A percentile compares a stretch with the other conserved stretches of the same genome.
phyloP scores from a whole-genome alignment of 2,797 vertebrate species.

The Pteronotus mesoamericanus region DNA sequence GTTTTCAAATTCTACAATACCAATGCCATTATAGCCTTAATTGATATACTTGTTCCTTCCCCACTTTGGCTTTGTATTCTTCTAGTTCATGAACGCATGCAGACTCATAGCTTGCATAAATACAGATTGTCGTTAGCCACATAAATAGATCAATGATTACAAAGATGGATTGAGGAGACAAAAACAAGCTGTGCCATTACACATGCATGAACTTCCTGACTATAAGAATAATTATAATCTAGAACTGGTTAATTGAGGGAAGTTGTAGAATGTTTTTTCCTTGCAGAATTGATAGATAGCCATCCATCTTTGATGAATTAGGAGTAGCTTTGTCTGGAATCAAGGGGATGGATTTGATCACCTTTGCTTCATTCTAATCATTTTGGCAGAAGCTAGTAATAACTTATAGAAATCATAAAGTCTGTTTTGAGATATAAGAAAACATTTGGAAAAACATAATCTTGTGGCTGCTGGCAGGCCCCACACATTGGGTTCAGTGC shows the following conservation, averaged over 20 bases:
- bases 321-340: constrained; percentile 10
- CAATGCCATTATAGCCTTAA: constrained; percentile 21
- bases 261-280: constrained; percentile 49
- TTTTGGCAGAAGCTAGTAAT: neutral
- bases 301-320: constrained; percentile 56
- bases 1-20: neutral
- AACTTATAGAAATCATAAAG: neutral
- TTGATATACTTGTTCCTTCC: constrained; percentile 43
- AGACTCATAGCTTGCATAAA: constrained; percentile 56
- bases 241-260: constrained; percentile 61
- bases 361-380: constrained; percentile 1
- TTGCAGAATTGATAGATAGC: constrained; percentile 49
- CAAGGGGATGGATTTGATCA: neutral
- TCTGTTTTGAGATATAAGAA: constrained; percentile 36
- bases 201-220: constrained; percentile 65
- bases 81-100: neutral
- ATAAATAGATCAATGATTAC: constrained; percentile 67
- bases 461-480: neutral
- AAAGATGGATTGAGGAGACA: constrained; percentile 64
- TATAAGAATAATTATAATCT: constrained; percentile 67
- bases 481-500: neutral
- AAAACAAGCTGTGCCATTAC: constrained; percentile 58
- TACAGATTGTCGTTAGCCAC: constrained; percentile 32
- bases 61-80: too few relatives aligned
- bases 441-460: constrained; percentile 25